Evolutionary conservation across 2,113 vertebrate species (phyloP), one percentile per base, ranked within the genome.

Genomic region (Toxostoma redivivum): DNA sequence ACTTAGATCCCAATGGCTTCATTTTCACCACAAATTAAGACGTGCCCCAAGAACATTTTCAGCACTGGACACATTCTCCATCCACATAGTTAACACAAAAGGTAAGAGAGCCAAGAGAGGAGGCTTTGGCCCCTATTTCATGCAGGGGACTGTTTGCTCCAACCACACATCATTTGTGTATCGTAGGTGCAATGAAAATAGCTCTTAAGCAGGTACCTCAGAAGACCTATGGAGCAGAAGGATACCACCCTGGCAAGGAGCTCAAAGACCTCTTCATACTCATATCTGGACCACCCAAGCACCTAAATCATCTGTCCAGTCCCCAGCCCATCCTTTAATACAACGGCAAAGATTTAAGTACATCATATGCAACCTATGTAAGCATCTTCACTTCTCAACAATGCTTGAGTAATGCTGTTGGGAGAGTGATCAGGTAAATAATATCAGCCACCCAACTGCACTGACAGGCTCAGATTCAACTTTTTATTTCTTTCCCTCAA

Each of bases 161-260:
- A 61, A 8, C 15, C 18, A 65, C 1, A 0, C 11, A n/a, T 24
- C 0, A 0, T 47, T 62, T 60, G 10, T 18, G 18, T 38, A 14
- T 67, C 5, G 0, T 4, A 42, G 12, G 2, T 25, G 12, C 54
- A 61, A 40, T 13, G 40, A 48, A 51, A 61, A 70, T 2, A 24
- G 20, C 13, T 62, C 11, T 16, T 10, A 2, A 53, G 25, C 11
- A 78, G 13, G 6, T 17, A 44, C 15, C 21, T 61, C 9, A 2
- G 60, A 51, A 51, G 18, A 60, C 40, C 12, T 21, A 38, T 2
- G 2, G 11, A 78, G 65, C 56, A 57, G n/a, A 45, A 79, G 30
- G 28, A 58, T 14, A 48, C 2, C 17, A 50, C 20, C 15, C 66
- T 10, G 35, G 4, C 24, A 62, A 84, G 51, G 28, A 66, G 12